Percentiles rank a stretch among this genome's conserved stretches.
Evolutionary conservation across 2,797 vertebrate genomes (phyloP).

Genomic region (Eulemur albifrons): DNA sequence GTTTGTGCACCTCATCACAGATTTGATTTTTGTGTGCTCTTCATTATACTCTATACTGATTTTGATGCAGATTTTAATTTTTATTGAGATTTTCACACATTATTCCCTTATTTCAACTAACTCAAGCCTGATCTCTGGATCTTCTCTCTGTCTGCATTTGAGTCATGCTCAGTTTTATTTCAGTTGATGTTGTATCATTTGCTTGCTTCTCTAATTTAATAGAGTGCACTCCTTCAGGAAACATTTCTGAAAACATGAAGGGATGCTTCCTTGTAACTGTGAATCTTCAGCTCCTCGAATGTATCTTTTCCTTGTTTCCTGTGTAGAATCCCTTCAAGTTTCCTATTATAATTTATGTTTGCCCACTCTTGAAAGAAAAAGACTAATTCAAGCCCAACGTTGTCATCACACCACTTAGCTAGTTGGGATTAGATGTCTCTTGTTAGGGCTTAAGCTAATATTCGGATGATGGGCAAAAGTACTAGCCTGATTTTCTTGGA

Average conservation of each 20-base stretch:
- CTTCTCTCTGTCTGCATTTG: neutral
- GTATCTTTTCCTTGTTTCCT: neutral
- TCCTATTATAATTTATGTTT: neutral
- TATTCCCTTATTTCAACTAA: neutral
- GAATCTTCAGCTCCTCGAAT: neutral
- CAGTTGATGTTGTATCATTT: neutral
- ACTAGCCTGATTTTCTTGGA: neutral
- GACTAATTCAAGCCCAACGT: neutral
- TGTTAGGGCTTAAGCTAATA: neutral
- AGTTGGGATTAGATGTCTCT: neutral
- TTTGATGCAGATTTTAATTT: neutral
- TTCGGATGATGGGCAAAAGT: neutral
- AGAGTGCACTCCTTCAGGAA: neutral
- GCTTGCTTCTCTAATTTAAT: neutral
- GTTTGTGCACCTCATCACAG: neutral
- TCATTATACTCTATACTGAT: neutral
- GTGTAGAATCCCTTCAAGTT: neutral
- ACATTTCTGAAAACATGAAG: neutral
- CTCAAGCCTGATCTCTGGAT: neutral
- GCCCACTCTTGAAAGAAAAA: neutral
- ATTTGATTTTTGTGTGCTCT: neutral
- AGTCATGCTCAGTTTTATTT: neutral
- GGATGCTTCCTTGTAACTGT: neutral
- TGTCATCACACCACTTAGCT: neutral
- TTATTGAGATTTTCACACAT: neutral